Conservation (phyloP, 2,797 vertebrate species). For the Lateolabrax maculatus region DNA sequence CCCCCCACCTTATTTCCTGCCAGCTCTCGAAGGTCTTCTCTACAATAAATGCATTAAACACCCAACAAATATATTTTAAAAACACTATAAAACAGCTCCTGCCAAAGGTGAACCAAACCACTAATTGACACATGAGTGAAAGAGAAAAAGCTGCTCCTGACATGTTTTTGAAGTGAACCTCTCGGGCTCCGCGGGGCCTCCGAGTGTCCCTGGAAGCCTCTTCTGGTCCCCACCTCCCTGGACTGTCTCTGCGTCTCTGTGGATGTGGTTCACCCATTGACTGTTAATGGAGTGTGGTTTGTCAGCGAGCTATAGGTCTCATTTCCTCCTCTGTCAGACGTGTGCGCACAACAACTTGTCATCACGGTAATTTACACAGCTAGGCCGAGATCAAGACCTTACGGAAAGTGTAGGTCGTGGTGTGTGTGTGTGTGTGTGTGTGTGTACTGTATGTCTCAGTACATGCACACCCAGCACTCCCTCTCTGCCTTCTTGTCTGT, state of each 20-base stretch:
- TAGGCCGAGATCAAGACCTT: constrained; percentile 30
- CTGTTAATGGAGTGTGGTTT: constrained; percentile 52
- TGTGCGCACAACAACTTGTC: constrained; percentile 70
- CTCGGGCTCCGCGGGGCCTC: not conserved
- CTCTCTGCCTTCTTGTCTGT: constrained; percentile 46
- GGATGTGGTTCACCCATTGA: constrained; percentile 25
- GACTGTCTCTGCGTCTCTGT: constrained; percentile 8
- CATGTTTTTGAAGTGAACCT: not conserved
- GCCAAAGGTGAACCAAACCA: not conserved
- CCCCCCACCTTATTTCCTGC: not conserved
- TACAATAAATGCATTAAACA: not conserved
- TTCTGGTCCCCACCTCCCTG: constrained; percentile 16
- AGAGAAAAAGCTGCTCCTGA: not conserved
- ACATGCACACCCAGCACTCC: not conserved
- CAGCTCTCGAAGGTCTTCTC: not conserved
- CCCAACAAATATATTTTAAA: not conserved
- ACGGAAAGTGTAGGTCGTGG: constrained; percentile 2
- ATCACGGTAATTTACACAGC: constrained; percentile 63
- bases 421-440: constrained; percentile 27
- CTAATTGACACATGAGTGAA: not conserved
- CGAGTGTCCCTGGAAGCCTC: constrained; percentile 1
- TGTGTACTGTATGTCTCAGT: constrained; percentile 36
- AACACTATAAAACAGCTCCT: not conserved
- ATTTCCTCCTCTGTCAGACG: constrained; percentile 67
- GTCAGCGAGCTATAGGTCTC: constrained; percentile 45